Base-by-base conservation (phyloP, 2,797 vertebrate genomes). In the Arctocebus calabarensis region DNA sequence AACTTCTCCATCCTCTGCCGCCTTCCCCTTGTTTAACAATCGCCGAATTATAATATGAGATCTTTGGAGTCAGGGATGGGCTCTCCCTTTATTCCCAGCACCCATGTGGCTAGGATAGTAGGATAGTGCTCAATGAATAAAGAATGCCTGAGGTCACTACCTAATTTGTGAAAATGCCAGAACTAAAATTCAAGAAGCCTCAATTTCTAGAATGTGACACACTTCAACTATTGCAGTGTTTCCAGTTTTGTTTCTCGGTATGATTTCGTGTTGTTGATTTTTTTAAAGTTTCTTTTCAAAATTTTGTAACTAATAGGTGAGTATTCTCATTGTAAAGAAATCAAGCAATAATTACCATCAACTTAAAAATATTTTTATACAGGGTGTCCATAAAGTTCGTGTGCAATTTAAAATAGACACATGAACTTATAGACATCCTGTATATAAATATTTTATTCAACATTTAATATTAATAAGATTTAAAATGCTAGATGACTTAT, bases 401-500 rank as follows among this genome's bases (percentile, higher is more conserved):
- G 12, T 48, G 48, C 13, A 48, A 48, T 48, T 48, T 48, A 48
- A 45, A 11, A 45, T 48, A 48, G 48, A 16, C 14, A 52, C 48
- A 52, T 52, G 48, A 52, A 52, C 48, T 52, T 52, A 52, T 16
- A 14, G 48, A 52, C 48, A 52, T 13, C 48, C 48, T 52, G 13
- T 52, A 34, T 52, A 3, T 59, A 45, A 20, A 40, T 71, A 32
- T 81, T 89, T 84, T 81, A 64, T 78, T 77, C 78, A 83, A 29
- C 29, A 77, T 77, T 66, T 89, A 74, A 40, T 34, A 77, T 32
- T 14, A 45, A 71, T 88, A 81, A 78, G n/a, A 91, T 82, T 96
- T 74, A 19, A 45, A 88, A 59, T 84, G 27, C 22, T 78, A 87
- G 84, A 66, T 7, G 37, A 34, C 6, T 37, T 74, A 19, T 55